Evolutionary conservation across 2,888 invertebrate genomes (phyloP).

Genomic region (Chrysomela aeneicollis): DNA sequence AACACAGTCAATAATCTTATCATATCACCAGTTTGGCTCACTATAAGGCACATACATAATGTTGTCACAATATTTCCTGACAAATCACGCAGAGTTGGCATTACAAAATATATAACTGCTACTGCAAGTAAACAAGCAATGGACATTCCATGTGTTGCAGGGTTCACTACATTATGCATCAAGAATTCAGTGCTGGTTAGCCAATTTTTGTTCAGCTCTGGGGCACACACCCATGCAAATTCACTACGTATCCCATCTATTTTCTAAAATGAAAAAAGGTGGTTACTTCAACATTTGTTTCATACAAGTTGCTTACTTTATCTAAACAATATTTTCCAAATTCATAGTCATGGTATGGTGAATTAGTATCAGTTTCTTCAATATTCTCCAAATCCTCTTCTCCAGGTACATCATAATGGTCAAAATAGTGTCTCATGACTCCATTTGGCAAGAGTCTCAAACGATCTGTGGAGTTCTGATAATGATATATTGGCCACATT

Average conservation of each 20-base stretch:
- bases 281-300: neutral
- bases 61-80: constrained; percentile 87
- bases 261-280: constrained; percentile 35
- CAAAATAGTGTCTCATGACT: constrained; percentile 75
- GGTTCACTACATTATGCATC: constrained; percentile 78
- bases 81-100: constrained; percentile 83
- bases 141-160: constrained; percentile 77
- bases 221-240: constrained; percentile 78
- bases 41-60: constrained; percentile 78
- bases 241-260: constrained; percentile 65
- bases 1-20: constrained; percentile 83
- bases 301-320: constrained; percentile 64
- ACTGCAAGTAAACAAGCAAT: constrained; percentile 75
- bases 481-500: constrained; percentile 73
- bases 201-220: constrained; percentile 75
- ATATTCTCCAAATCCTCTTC: constrained; percentile 60
- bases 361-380: constrained; percentile 55
- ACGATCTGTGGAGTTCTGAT: constrained; percentile 67
- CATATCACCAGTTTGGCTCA: constrained; percentile 79
- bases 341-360: constrained; percentile 73
- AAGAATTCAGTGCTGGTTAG: constrained; percentile 73
- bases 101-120: constrained; percentile 81
- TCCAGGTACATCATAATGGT: constrained; percentile 62
- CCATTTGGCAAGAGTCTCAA: constrained; percentile 75
- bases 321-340: constrained; percentile 84